Base-by-base conservation (phyloP, 2,797 vertebrate species). In the Onychomys leucogaster region DNA sequence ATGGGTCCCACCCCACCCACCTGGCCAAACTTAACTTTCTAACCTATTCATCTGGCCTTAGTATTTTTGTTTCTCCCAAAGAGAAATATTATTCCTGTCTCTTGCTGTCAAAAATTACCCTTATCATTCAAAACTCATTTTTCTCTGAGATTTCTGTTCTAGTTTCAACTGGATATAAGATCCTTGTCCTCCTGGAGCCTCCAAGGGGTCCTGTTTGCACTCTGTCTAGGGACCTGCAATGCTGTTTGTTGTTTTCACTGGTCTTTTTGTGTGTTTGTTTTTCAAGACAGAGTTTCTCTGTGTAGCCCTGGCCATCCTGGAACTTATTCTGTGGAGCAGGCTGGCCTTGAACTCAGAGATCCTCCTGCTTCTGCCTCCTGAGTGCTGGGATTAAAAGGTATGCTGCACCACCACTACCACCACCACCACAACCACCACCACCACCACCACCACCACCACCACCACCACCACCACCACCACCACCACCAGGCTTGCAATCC, bases 61-160 rank as follows among this genome's bases (percentile, higher is more conserved):
- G 27, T 11, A 43, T 84, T 91, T 80, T 41, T 81, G 63, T 73
- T 84, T 49, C 34, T 67, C 46, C 37, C 76, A 25, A 84, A 81
- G 86, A 92, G 82, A 32, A 80, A 86, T 29, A 90, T 5, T 32
- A 61, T 29, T 16, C 32, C 52, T 25, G 71, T 81, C 37, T 91
- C 55, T 86, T 77, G 52, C 37, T 96, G 76, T 52, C 63, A 95
- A 61, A 49, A 49, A 49, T 82, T 75, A 65, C 0, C 77, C 49
- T 29, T 67, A 46, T 32, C 57, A 85, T 84, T 90, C 88, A 94
- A 94, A 95, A 91, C 37, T 32, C 5, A 81, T 85, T 65, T 85
- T 93, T 89, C 37, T 55, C 46, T 57, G 92, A 77, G 63, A 78
- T 46, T 88, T 43, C 46, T 78, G 59, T 41, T 87, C 59, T 29